Conservation (phyloP, 2,797 vertebrate genomes). For the Eidolon dupreanum region DNA sequence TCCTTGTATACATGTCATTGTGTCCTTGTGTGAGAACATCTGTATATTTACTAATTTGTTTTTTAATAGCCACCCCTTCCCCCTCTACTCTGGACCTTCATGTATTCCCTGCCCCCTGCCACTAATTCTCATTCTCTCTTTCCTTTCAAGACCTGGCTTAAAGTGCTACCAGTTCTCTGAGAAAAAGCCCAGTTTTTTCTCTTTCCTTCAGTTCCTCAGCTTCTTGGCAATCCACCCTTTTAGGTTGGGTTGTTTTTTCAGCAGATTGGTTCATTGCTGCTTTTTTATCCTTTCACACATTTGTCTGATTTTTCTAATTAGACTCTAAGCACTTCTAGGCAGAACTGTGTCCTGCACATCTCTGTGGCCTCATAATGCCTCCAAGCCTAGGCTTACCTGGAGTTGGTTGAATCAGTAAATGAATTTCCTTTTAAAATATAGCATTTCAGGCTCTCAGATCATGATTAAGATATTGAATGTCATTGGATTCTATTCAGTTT, state of each 20-base stretch:
- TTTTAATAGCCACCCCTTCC: background rate
- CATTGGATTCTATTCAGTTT: conserved; percentile 36
- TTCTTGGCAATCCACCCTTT: background rate
- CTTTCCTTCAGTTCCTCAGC: background rate
- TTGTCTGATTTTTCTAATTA: conserved; percentile 20
- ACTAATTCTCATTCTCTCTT: background rate
- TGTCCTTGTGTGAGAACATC: background rate
- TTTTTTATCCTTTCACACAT: background rate
- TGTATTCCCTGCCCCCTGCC: background rate
- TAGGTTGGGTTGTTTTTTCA: background rate
- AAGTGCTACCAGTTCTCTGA: background rate
- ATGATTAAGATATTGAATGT: background rate
- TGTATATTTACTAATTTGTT: background rate
- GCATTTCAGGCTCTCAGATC: background rate
- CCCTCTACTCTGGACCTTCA: background rate
- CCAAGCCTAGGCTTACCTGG: background rate
- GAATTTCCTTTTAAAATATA: conserved; percentile 35
- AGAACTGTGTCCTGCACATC: background rate
- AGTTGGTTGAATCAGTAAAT: background rate
- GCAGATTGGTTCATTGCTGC: background rate
- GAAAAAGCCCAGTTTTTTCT: background rate
- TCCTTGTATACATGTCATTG: background rate
- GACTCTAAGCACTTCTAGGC: background rate
- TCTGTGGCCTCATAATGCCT: background rate
- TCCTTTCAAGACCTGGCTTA: background rate